A percentile compares a stretch with the other conserved stretches of the same genome.
These are phyloP conservation scores for Brachionus paranguensis DNA, from an alignment of 1,140 invertebrate genomes.

Conservation along the genomic window DNA sequence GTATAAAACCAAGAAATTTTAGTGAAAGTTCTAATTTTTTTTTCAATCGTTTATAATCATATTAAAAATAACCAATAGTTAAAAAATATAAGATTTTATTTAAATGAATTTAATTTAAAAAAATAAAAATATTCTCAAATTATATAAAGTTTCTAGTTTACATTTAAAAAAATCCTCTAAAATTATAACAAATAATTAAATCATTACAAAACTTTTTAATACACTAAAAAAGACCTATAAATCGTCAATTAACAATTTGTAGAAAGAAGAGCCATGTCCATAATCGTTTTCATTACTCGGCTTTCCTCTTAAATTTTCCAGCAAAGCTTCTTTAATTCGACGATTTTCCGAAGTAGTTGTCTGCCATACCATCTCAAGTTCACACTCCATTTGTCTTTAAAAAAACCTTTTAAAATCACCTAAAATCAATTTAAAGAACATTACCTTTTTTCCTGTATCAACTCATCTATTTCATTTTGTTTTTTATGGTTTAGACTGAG, in stretches of 20 bases:
- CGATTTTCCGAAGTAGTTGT: not conserved
- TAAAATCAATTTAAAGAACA: not conserved
- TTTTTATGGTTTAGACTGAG: slow-evolving; percentile 17
- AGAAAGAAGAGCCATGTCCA: not conserved
- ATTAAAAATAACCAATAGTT: not conserved
- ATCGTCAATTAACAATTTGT: slow-evolving; percentile 13
- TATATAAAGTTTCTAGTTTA: not conserved
- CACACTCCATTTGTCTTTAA: slow-evolving; percentile 19
- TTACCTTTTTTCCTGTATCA: slow-evolving; percentile 23
- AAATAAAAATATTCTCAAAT: not conserved
- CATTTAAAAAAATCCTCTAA: not conserved
- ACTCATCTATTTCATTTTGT: slow-evolving; percentile 22
- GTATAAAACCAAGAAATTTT: too few relatives aligned
- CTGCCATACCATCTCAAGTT: slow-evolving; percentile 35
- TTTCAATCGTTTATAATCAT: too few relatives aligned
- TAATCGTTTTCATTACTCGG: not conserved
- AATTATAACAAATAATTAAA: not conserved
- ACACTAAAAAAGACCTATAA: not conserved
- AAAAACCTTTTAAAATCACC: not conserved
- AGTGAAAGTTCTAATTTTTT: too few relatives aligned
- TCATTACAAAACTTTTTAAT: not conserved
- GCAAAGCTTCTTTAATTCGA: not conserved
- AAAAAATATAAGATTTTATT: not conserved
- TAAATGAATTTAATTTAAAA: not conserved
- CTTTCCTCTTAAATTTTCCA: not conserved